A percentile compares a stretch with the other conserved stretches of the same genome.
These are phyloP conservation scores for Anhinga anhinga DNA, from an alignment of 2,113 vertebrate genomes.

Conservation along the genomic window DNA sequence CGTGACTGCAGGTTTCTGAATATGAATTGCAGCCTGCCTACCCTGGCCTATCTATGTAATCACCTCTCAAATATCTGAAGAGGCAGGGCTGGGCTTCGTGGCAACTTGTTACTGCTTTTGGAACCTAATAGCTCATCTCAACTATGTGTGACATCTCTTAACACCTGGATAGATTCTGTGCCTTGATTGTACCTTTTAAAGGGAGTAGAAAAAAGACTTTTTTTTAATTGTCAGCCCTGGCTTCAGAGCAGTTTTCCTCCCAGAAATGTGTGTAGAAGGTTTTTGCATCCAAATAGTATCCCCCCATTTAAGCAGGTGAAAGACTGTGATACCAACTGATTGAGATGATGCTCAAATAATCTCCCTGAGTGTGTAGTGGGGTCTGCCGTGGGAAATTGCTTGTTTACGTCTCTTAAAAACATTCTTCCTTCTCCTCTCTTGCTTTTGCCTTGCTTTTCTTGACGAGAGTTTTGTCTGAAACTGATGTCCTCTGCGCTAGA, in stretches of 20 bases:
- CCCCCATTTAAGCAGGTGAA: background rate
- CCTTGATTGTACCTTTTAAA: background rate
- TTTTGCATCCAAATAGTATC: background rate
- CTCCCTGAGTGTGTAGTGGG: background rate
- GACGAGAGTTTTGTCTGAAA: background rate
- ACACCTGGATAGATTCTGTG: background rate
- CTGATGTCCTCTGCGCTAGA: background rate
- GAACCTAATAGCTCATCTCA: slow-evolving; percentile 45
- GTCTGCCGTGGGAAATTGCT: background rate
- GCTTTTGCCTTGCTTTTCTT: background rate
- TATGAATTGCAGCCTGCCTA: background rate
- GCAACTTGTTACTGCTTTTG: slow-evolving; percentile 19
- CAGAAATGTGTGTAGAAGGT: background rate
- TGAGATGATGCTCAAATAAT: background rate
- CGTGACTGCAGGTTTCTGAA: background rate
- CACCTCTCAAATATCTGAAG: background rate
- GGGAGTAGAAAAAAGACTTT: background rate
- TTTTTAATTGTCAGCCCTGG: background rate
- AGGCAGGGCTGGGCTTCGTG: background rate
- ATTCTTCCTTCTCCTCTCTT: background rate
- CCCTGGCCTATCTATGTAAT: background rate
- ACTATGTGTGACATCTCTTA: background rate
- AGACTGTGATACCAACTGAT: background rate
- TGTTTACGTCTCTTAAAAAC: background rate
- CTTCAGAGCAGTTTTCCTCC: background rate